Conservation (phyloP, 2,113 vertebrate species). For the Anser cygnoides region DNA sequence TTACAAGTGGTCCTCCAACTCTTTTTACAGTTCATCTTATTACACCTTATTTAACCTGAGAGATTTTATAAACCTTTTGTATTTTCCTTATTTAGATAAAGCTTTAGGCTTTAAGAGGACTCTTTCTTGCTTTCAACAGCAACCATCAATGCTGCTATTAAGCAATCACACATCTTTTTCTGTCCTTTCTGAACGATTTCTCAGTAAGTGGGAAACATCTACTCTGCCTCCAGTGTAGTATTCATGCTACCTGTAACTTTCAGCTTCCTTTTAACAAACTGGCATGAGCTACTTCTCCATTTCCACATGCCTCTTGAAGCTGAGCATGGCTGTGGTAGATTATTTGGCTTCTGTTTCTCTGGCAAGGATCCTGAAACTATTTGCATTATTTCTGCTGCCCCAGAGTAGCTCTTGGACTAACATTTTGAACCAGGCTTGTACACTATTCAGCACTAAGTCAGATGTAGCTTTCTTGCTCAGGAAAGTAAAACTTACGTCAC, state of each 20-base stretch:
- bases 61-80: not conserved
- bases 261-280: not conserved
- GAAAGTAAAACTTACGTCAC: not conserved
- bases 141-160: not conserved
- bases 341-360: not conserved
- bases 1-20: not conserved
- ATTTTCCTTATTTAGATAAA: slow-evolving; percentile 16
- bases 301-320: not conserved
- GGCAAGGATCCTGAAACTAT: not conserved
- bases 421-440: not conserved
- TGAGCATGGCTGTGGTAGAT: not conserved
- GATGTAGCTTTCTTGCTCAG: not conserved
- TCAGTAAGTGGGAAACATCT: not conserved
- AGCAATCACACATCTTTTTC: not conserved
- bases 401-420: not conserved
- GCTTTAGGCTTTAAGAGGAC: not conserved
- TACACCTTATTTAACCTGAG: not conserved
- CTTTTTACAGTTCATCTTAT: not conserved
- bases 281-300: not conserved
- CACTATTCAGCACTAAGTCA: not conserved
- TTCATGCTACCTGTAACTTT: not conserved
- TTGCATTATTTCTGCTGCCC: not conserved
- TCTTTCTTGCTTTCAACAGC: not conserved
- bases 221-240: not conserved
- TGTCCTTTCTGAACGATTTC: not conserved